phyloP scores from a whole-genome alignment of 2,888 invertebrate species.

The Falcaria lacertinaria region DNA sequence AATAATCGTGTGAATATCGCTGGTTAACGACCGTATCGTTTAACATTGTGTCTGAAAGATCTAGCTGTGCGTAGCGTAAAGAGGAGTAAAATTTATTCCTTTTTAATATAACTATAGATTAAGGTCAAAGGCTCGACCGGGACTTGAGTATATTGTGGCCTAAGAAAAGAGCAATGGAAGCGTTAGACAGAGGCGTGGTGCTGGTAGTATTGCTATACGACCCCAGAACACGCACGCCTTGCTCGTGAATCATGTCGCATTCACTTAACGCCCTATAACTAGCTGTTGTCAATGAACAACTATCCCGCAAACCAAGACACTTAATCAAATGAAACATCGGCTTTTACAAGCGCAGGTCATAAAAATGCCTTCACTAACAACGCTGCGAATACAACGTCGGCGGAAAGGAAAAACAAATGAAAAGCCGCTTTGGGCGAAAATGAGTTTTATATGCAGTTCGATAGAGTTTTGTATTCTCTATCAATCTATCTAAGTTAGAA shows the following conservation, averaged over 20 bases:
- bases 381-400: no score
- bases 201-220: no score
- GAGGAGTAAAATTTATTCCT: constrained; percentile 18
- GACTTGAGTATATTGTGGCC: constrained; percentile 13
- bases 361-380: background rate
- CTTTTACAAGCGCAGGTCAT: background rate
- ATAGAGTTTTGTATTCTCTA: no score
- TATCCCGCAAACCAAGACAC: background rate
- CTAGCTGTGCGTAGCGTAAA: constrained; percentile 4
- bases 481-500: no score
- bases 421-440: no score
- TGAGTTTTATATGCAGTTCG: no score
- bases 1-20: no score
- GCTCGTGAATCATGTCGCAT: constrained; percentile 20
- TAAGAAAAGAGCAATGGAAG: constrained; percentile 6
- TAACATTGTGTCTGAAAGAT: background rate
- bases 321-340: background rate
- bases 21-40: background rate
- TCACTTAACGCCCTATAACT: constrained; percentile 4
- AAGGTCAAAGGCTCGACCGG: constrained; percentile 23
- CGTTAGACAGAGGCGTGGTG: constrained; percentile 16
- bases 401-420: no score
- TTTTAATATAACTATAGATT: constrained; percentile 26
- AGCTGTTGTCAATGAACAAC: background rate
- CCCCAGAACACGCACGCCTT: constrained; percentile 3